Base-by-base conservation (phyloP, 2,797 vertebrate species). In the Percopsis omiscomaycus region DNA sequence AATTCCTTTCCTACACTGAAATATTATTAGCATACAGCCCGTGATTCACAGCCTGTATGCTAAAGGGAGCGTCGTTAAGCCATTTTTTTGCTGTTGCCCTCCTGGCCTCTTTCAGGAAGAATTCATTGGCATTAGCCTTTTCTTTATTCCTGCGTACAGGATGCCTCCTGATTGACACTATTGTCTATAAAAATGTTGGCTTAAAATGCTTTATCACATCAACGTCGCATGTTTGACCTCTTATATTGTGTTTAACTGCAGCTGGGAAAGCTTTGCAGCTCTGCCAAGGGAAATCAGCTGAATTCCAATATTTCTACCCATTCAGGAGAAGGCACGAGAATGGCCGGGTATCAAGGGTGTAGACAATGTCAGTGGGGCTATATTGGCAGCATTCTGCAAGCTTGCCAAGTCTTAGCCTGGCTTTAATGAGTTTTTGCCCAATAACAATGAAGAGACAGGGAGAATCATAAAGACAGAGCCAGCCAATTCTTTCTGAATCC, bases 351-450 rank as follows among this genome's bases (percentile, higher is more conserved):
- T 75, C 81, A 81, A 88, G 87, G 87, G 82, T 78, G 71, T 77
- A 74, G 78, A 83, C 83, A 88, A 90, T 87, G 86, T 88, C 87
- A 85, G 73, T 47, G 0, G 66, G 83, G 75, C 75, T 83, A 77
- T 79, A 81, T 78, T 83, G 82, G 83, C 75, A 64, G 81, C 84
- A 78, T 86, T 79, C 76, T 58, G 56, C 79, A 60, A 70, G 81
- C 81, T 73, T 72, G 85, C 85, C 86, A 86, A 85, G 75, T 77
- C 70, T 80, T 66, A 78, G 74, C 76, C 66, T 57, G 2, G 76
- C 74, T 82, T 81, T 88, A 86, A 88, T 86, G 82, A 83, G 62
- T 87, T 90, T 89, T 87, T 58, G 45, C 75, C 86, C 89, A 83
- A 82, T 84, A 87, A 86, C 83, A 88, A 86, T 84, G 81, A 87